A percentile compares a stretch with the other conserved stretches of the same genome.
These are phyloP conservation scores for Dendronephthya gigantea DNA, from an alignment of 64 coral and sea anemone species.

Conservation along the genomic window DNA sequence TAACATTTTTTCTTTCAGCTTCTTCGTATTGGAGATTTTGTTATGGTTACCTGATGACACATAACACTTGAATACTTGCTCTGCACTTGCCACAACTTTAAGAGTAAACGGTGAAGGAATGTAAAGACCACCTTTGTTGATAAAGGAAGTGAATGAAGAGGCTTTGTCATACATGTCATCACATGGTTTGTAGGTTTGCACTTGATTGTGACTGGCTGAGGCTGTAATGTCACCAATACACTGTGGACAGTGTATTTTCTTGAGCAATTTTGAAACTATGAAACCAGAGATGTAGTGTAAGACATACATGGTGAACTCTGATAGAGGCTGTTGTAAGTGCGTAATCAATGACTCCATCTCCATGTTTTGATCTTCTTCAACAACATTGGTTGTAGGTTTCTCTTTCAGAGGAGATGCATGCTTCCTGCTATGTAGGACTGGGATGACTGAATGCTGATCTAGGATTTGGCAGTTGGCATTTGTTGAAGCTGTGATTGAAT, in stretches of 20 bases:
- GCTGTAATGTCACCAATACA: background rate
- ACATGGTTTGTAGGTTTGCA: background rate
- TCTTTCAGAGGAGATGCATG: conserved; percentile 1
- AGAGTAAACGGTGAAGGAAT: background rate
- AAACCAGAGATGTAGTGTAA: background rate
- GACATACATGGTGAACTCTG: background rate
- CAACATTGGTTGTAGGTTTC: background rate
- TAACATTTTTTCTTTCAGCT: too few relatives aligned
- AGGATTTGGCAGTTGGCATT: too few relatives aligned
- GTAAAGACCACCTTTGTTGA: background rate
- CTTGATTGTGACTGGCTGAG: background rate
- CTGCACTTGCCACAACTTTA: background rate
- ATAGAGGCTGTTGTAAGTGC: background rate
- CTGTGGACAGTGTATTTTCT: background rate
- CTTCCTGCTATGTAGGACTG: background rate
- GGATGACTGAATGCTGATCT: background rate
- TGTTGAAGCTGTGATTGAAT: conserved; percentile 14
- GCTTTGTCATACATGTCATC: conserved; percentile 16
- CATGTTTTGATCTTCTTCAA: background rate
- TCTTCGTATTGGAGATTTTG: too few relatives aligned
- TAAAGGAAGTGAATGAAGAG: background rate
- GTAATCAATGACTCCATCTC: background rate
- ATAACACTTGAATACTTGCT: too few relatives aligned
- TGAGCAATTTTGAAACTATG: background rate
- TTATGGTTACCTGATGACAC: too few relatives aligned